phyloP scores from a whole-genome alignment of 2,113 vertebrate species.

The Columba janthina region DNA sequence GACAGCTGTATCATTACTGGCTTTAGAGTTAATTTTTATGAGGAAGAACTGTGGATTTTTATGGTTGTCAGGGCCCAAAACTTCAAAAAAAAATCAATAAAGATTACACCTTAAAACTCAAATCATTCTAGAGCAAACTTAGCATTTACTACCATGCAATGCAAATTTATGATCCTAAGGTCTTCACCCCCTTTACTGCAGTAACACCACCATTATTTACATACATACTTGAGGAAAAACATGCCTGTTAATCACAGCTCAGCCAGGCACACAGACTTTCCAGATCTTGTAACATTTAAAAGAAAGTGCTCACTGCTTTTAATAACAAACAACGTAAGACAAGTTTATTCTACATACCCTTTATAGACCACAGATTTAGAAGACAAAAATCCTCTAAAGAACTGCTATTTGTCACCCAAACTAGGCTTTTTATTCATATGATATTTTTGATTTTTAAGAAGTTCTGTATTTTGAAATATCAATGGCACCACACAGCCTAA shows the following conservation, averaged over 20 bases:
- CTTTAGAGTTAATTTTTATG: background rate
- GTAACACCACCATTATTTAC: constrained; percentile 12
- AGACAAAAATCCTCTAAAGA: background rate
- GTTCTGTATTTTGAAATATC: background rate
- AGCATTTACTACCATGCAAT: background rate
- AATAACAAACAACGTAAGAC: constrained; percentile 12
- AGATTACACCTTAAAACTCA: background rate
- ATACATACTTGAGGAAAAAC: background rate
- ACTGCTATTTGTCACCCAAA: background rate
- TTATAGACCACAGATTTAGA: background rate
- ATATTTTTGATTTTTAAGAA: constrained; percentile 25
- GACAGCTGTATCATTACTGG: background rate
- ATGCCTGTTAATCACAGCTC: background rate
- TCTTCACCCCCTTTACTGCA: constrained; percentile 4
- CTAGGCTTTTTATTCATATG: background rate
- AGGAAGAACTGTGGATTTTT: background rate
- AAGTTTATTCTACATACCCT: background rate
- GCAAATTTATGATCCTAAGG: background rate
- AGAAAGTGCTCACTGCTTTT: constrained; percentile 51
- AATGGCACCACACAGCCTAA: background rate
- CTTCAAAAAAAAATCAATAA: background rate
- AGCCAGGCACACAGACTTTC: background rate
- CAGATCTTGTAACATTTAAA: background rate
- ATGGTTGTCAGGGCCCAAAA: background rate
- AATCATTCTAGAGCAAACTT: background rate